Evolutionary conservation across 2,888 invertebrate genomes (phyloP).

Genomic region (Mimachlamys varia): DNA sequence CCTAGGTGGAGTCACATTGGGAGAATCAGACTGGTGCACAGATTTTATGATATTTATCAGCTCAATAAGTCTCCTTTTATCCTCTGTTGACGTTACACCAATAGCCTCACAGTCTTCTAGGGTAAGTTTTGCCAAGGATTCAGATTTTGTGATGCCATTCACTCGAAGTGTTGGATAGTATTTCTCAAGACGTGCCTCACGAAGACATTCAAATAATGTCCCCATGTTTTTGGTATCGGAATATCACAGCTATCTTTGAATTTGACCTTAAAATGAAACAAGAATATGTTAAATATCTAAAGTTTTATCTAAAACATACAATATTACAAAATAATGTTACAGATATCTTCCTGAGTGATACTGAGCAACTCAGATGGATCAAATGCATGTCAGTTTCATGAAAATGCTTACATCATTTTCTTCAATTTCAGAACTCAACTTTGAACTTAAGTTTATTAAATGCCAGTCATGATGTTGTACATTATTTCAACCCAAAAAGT

Average conservation of each 20-base stretch:
- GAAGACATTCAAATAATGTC: constrained; percentile 75
- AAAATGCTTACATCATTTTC: too few species aligned
- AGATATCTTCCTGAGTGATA: too few species aligned
- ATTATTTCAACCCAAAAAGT: too few species aligned
- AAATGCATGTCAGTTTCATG: too few species aligned
- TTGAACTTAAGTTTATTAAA: too few species aligned
- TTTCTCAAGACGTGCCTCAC: constrained; percentile 77
- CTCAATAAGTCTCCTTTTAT: constrained; percentile 74
- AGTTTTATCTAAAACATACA: background rate
- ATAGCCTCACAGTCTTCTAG: constrained; percentile 74
- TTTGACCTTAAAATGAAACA: background rate
- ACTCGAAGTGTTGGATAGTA: constrained; percentile 77
- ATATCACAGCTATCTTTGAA: background rate
- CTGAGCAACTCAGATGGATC: too few species aligned
- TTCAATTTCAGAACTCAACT: too few species aligned
- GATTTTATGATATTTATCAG: constrained; percentile 78
- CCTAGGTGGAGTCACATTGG: constrained; percentile 50
- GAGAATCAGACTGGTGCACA: constrained; percentile 66
- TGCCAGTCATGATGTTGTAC: too few species aligned
- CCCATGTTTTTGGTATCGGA: constrained; percentile 62
- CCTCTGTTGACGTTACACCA: constrained; percentile 75
- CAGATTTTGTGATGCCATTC: constrained; percentile 76
- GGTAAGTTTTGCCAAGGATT: constrained; percentile 72
- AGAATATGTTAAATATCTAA: too few species aligned
- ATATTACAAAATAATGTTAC: too few species aligned